Conservation (phyloP, 1,140 invertebrate species). For the Heliconius hewitsoni region DNA sequence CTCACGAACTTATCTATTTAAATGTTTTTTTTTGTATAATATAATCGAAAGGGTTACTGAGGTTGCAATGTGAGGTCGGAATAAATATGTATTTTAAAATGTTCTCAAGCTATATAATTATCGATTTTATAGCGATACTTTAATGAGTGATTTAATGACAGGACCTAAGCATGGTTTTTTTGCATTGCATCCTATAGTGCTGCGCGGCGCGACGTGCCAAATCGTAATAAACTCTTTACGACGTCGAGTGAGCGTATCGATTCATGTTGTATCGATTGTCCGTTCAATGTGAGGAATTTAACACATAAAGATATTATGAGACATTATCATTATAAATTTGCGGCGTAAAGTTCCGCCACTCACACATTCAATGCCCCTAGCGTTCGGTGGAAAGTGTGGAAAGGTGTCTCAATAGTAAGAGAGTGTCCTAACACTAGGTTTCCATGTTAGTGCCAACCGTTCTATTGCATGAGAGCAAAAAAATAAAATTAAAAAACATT, state of each 20-base stretch:
- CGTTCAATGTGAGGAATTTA: constrained; percentile 38
- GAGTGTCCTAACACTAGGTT: no score
- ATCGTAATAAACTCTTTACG: constrained; percentile 40
- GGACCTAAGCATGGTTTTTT: background rate
- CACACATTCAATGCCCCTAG: no score
- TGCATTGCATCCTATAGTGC: constrained; percentile 9
- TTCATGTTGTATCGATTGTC: constrained; percentile 17
- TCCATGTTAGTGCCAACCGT: no score
- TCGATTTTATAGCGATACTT: constrained; percentile 10
- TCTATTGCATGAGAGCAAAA: no score
- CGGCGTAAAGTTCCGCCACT: no score
- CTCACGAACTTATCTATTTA: no score
- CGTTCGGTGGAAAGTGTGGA: no score
- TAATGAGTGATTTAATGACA: constrained; percentile 14
- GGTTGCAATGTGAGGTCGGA: background rate
- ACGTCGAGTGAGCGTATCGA: constrained; percentile 26
- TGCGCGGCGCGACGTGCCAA: constrained; percentile 23
- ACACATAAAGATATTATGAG: constrained; percentile 12
- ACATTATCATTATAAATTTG: background rate
- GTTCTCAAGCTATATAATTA: constrained; percentile 22
- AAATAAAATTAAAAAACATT: no score
- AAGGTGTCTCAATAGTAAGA: no score
- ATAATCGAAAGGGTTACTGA: background rate
- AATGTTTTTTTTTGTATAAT: background rate
- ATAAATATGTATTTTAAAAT: constrained; percentile 7